Conservation (phyloP, 1,140 invertebrate genomes). For the Caerostris darwini region DNA sequence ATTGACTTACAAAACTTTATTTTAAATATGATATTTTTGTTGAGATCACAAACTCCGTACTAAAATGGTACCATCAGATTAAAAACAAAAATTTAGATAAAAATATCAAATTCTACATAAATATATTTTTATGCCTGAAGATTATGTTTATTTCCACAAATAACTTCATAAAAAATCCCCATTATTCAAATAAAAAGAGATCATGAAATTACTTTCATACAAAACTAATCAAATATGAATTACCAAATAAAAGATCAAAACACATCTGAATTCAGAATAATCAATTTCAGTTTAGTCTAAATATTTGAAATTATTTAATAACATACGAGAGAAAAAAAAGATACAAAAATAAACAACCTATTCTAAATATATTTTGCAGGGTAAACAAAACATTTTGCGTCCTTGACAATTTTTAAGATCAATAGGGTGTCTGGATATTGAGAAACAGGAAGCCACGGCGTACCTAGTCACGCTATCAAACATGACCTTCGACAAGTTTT, state of each 20-base stretch:
- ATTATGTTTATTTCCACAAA: no score
- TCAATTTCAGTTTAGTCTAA: neutral
- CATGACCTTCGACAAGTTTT: constrained; percentile 11
- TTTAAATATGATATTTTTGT: no score
- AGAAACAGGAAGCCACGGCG: constrained; percentile 13
- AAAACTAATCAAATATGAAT: no score
- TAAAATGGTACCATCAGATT: no score
- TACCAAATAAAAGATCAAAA: neutral
- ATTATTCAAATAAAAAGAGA: no score
- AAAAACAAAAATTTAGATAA: no score
- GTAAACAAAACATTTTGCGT: neutral
- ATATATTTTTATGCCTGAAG: no score
- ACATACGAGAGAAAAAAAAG: neutral
- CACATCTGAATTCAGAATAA: neutral
- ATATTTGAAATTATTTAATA: neutral
- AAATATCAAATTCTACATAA: no score
- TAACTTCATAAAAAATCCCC: no score
- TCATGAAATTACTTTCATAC: no score
- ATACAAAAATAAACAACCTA: neutral
- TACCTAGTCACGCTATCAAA: constrained; percentile 1
- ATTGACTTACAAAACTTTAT: no score
- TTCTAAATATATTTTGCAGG: neutral
- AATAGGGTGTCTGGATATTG: constrained; percentile 21
- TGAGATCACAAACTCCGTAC: no score
- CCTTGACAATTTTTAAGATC: neutral